A percentile compares a stretch with the other conserved stretches of the same genome.
Conservation (phyloP, 2,113 vertebrate species). For the Suricata suricatta region DNA sequence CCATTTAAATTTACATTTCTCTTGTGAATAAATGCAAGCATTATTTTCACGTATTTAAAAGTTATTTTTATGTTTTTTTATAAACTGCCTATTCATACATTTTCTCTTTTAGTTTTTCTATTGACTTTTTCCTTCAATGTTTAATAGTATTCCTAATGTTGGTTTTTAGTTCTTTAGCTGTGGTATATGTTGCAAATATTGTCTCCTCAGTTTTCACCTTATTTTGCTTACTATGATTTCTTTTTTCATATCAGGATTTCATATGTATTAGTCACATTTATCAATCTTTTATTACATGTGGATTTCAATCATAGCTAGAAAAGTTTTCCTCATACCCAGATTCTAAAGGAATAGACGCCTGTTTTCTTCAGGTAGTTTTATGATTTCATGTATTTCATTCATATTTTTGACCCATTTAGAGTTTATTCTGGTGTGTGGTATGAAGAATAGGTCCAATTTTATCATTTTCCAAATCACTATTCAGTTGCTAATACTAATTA, state of each 20-base stretch:
- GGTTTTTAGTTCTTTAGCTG: background rate
- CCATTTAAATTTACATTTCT: background rate
- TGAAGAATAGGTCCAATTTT: background rate
- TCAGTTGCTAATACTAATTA: background rate
- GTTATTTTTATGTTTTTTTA: background rate
- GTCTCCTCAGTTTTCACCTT: background rate
- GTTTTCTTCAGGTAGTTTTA: background rate
- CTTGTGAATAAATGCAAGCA: background rate
- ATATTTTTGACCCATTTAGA: background rate
- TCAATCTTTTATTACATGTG: background rate
- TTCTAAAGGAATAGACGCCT: background rate
- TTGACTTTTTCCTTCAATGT: background rate
- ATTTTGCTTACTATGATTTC: background rate
- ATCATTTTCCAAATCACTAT: background rate
- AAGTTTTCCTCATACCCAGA: background rate
- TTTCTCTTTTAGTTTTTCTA: background rate
- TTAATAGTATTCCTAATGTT: background rate
- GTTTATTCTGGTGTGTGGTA: background rate
- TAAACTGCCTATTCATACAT: background rate
- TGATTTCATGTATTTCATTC: background rate
- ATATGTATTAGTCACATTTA: background rate
- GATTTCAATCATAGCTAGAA: background rate
- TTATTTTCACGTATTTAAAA: background rate
- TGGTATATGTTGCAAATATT: background rate
- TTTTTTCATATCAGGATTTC: background rate